phyloP scores from a whole-genome alignment of 1,140 invertebrate species.

The Temnothorax nylanderi region DNA sequence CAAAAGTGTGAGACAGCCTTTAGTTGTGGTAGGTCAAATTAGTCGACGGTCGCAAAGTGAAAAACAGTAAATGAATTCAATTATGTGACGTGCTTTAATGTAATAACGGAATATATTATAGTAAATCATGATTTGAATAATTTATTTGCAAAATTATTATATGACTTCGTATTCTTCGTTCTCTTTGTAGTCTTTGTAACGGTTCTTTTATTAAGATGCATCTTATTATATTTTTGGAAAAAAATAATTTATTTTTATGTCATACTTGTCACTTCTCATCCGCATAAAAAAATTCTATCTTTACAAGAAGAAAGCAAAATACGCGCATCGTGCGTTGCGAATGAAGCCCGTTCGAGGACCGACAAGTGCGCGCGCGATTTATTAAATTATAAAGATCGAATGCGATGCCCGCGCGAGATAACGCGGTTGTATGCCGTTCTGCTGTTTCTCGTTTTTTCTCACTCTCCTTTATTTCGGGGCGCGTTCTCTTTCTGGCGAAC shows the following conservation, averaged over 20 bases:
- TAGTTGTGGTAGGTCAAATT: neutral
- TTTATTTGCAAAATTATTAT: neutral
- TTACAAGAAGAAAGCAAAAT: neutral
- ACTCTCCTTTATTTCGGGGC: neutral
- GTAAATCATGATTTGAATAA: neutral
- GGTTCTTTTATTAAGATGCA: neutral
- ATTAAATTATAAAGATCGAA: constrained; percentile 59
- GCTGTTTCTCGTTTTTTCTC: neutral
- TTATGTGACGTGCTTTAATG: neutral
- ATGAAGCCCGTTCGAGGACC: neutral
- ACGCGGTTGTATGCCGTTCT: neutral
- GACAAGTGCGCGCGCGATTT: constrained; percentile 28
- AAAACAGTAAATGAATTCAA: neutral
- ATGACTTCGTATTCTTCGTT: neutral
- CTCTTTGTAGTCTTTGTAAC: neutral
- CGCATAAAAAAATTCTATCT: neutral
- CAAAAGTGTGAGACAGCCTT: no score
- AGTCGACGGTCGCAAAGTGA: neutral
- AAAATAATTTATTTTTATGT: neutral
- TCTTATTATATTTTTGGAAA: neutral
- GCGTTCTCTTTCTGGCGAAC: neutral
- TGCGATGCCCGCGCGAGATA: constrained; percentile 53
- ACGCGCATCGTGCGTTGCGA: constrained; percentile 12
- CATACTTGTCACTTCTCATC: neutral
- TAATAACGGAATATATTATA: neutral